Evolutionary conservation across 2,888 invertebrate species (phyloP), one percentile per base, ranked within the genome.

Genomic region (Xestia rhomboidea): DNA sequence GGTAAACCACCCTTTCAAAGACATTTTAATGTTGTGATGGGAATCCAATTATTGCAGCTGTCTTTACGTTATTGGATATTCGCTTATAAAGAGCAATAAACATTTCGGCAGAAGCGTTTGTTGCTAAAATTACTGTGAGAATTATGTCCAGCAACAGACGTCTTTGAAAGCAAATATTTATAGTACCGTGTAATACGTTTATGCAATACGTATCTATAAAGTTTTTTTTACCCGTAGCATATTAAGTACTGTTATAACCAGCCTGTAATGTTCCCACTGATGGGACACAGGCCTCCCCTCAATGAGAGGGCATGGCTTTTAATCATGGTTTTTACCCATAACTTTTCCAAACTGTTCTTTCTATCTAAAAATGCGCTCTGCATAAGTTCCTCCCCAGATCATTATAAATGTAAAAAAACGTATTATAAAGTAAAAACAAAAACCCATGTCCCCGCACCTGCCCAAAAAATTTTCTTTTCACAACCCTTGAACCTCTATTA

Each of bases 381-480:
- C 30, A 30, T 46, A 30, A 63, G 13, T 41, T 60, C 18, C 27
- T 57, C 24, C 0, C 24, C n/a, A n/a, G 11, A 21, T 62, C 2
- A 41, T 30, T 30, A 62, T 62, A 62, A 60, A 64, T 34, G 15
- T 64, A 63, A 71, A 67, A 4, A 60, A 62, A 77, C 11, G n/a
- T 34, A 27, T 30, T 44, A 24, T 13, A 79, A 79, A 57, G n/a
- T 34, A 49, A 18, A 24, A 82, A 82, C 30, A 49, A 63, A 81
- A 57, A 6, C n/a, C 27, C 44, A 38, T 60, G 27, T 30, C 27
- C 30, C 41, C n/a, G n/a, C 21, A 69, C 38, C 34, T 79, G 34
- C 49, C 49, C 24, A 49, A 76, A 73, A 73, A 70, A 70, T 46
- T 57, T 38, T 76, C 75, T 78, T 77, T 84, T 62, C 67, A 74